A percentile compares a stretch with the other conserved stretches of the same genome.
Conservation (phyloP, 2,113 vertebrate genomes). For the Craseonycteris thonglongyai region DNA sequence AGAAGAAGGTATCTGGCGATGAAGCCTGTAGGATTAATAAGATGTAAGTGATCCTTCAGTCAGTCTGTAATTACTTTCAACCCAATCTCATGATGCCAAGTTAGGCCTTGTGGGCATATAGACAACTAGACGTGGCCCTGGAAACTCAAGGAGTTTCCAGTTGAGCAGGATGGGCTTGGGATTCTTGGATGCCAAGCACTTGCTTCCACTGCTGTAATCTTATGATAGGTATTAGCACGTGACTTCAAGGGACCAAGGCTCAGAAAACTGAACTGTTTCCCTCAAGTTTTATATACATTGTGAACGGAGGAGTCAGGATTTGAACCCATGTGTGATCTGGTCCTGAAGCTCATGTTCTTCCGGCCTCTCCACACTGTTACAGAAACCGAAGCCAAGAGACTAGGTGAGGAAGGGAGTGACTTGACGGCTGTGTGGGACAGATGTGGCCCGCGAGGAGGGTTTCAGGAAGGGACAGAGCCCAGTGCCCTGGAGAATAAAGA, state of each 20-base stretch:
- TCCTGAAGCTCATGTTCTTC: background rate
- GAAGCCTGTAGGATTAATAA: background rate
- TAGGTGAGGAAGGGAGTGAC: background rate
- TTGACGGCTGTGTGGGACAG: fast-evolving
- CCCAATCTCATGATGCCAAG: background rate
- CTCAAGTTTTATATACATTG: background rate
- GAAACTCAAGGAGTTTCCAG: background rate
- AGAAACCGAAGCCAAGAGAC: background rate
- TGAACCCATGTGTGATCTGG: background rate
- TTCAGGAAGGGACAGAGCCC: background rate
- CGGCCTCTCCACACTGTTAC: too few species aligned
- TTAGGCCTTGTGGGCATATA: background rate
- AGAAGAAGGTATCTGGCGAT: background rate
- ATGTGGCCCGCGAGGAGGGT: fast-evolving
- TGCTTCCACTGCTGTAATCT: background rate
- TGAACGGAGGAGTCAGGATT: background rate
- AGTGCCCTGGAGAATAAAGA: too few species aligned
- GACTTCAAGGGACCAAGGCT: background rate
- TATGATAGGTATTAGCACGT: background rate
- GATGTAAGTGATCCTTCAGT: background rate
- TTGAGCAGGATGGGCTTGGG: background rate
- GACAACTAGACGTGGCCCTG: background rate
- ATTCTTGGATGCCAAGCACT: background rate
- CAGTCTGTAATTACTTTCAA: background rate
- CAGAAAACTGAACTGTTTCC: background rate